Evolutionary conservation across 64 coral and sea anemone species (phyloP).

Genomic region (Actinia equina): DNA sequence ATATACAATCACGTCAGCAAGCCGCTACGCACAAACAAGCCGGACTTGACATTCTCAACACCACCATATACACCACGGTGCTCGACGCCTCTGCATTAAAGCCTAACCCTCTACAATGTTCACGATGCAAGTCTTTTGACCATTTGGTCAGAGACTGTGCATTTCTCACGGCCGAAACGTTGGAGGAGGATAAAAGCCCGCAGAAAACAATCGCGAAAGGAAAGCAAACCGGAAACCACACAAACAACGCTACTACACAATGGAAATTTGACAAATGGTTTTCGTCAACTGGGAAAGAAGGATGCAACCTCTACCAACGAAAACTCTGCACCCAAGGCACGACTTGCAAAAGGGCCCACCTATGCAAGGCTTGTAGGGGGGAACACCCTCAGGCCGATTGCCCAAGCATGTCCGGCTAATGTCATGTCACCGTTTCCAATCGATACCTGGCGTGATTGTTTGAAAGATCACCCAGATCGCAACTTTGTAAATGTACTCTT

Average conservation of each 20-base stretch:
- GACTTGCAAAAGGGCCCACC: slow-evolving; percentile 24
- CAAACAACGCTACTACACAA: neutral
- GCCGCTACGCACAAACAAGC: neutral
- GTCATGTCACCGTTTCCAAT: slow-evolving; percentile 1
- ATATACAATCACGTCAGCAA: neutral
- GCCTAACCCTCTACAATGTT: slow-evolving; percentile 17
- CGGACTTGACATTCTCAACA: neutral
- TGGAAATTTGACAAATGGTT: slow-evolving; percentile 41
- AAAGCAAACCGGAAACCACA: slow-evolving; percentile 3
- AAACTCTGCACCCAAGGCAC: slow-evolving; percentile 17
- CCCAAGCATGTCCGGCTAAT: slow-evolving; percentile 12
- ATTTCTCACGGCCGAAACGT: slow-evolving; percentile 17
- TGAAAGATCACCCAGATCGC: slow-evolving; percentile 14
- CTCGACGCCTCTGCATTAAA: slow-evolving; percentile 17
- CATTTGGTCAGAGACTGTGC: slow-evolving; percentile 28
- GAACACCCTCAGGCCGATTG: slow-evolving; percentile 36
- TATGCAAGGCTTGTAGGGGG: slow-evolving; percentile 42
- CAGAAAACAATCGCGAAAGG: neutral
- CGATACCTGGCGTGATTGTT: slow-evolving; percentile 6
- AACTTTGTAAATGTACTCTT: slow-evolving; percentile 21
- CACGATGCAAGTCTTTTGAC: slow-evolving; percentile 21
- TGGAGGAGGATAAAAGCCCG: slow-evolving; percentile 2
- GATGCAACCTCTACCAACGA: slow-evolving; percentile 38
- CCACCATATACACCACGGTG: slow-evolving; percentile 32
- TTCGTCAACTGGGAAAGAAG: slow-evolving; percentile 14